Evolutionary conservation across 2,113 vertebrate species (phyloP), one percentile per base, ranked within the genome.

Genomic region (Grammomys dolichurus): DNA sequence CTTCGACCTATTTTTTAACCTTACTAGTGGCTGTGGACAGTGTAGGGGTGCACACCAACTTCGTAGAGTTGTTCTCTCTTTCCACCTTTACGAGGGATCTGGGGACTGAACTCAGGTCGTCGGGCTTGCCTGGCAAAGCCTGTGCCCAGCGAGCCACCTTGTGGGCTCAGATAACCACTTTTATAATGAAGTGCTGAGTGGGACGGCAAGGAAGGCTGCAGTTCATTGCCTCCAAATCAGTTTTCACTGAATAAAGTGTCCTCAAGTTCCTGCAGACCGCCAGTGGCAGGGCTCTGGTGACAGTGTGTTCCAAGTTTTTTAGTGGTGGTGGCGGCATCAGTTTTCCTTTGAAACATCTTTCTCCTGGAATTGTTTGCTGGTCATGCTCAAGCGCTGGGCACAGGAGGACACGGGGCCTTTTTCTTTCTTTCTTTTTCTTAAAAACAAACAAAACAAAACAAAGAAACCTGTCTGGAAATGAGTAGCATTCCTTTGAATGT

Each of bases 271-370:
- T 85, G 93, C 91, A n/a, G 82, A 92, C 90, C 58, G 46, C 95
- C 93, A 88, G 95, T 94, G 95, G 90, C 95, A 95, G 97, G 97
- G 97, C 95, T 80, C 95, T 95, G 5, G 24, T 97, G 98, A 98
- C 97, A 89, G 73, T 51, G 26, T 82, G 81, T 96, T 97, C 98
- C 63, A 31, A 95, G 92, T 91, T 76, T 40, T 82, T 94, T 97
- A 40, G n/a, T 28, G 13, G 22, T 51, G 76, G n/a, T 40, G 36
- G n/a, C 1, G 4, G 20, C 72, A 24, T 20, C 20, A 3, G 80
- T 28, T 96, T 91, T 98, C 51, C 97, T 96, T 94, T 97, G 96
- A 97, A 96, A 96, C 72, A 40, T 36, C 24, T 87, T 78, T 78
- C 72, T 82, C 26, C 95, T 80, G 10, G 95, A 58, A 93, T 93